Evolutionary conservation across 2,797 vertebrate genomes (phyloP), one percentile per base, ranked within the genome.

Genomic region (Gobionotothen gibberifrons): DNA sequence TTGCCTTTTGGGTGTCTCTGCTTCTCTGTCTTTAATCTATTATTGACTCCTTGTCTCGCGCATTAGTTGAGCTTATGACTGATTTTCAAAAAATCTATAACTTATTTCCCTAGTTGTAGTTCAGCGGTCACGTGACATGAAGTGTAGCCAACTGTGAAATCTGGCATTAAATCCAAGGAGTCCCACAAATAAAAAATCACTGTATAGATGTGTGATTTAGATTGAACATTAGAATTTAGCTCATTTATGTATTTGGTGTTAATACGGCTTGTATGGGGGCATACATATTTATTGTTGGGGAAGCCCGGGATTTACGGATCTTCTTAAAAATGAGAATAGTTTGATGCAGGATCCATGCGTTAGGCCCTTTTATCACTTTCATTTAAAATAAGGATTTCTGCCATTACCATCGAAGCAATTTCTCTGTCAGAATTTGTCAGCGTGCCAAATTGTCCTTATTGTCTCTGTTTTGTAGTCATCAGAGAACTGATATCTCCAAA

Each of bases 1-100:
- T 89, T 92, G 84, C 83, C 80, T 91, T 90, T 85, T 63, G 84
- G 85, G 79, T 80, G 63, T 69, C 73, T 58, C 82, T 48, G 55
- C 17, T 56, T 26, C 49, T 49, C 48, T 43, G 47, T 56, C 52
- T 74, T 16, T 61, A 64, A 60, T 87, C 67, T 58, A 72, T 87
- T 85, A 90, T 85, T 88, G 85, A 87, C 86, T 89, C 64, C 39
- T 51, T 65, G 75, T 79, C 68, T 71, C 5, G 17, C 64, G 69
- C 74, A 69, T 75, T 84, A 82, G 55, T 66, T 82, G 72, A 88
- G 77, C 65, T 76, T 87, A 73, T 78, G 79, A 85, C 66, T 67
- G 72, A 87, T 85, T 91, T 89, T 68, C 32, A 62, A 42, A 65
- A 74, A 83, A 90, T 87, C 87, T 78, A 80, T 84, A 84, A 74